Evolutionary conservation across 2,113 vertebrate species (phyloP).

Genomic region (Ovibos moschatus): DNA sequence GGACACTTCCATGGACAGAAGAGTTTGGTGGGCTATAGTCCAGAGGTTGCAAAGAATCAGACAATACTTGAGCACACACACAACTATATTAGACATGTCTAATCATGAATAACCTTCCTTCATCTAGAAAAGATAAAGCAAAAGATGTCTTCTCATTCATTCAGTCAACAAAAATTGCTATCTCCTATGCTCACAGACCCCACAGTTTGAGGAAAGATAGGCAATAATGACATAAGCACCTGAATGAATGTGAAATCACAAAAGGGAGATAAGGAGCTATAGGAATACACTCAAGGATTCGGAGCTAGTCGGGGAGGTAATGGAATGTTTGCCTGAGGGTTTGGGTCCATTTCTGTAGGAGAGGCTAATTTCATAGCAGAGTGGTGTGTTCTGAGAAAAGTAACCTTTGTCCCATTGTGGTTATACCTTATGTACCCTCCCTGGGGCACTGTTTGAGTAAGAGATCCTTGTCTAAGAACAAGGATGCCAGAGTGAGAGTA

Average conservation of each 20-base stretch:
- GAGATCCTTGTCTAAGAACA: neutral
- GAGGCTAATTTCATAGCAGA: neutral
- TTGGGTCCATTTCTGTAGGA: neutral
- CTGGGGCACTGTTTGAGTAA: neutral
- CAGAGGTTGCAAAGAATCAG: neutral
- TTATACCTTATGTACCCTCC: neutral
- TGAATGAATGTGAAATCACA: neutral
- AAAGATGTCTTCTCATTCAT: neutral
- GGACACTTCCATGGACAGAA: neutral
- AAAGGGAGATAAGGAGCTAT: neutral
- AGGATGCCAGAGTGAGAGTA: neutral
- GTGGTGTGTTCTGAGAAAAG: neutral
- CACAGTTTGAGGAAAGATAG: neutral
- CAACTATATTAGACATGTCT: neutral
- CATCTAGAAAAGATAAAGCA: constrained; percentile 18
- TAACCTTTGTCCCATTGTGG: neutral
- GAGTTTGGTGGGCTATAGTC: neutral
- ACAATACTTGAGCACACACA: neutral
- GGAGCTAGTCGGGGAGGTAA: neutral
- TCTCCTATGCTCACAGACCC: neutral
- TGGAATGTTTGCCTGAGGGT: neutral
- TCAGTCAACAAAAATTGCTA: neutral
- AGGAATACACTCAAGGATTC: neutral
- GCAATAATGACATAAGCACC: neutral
- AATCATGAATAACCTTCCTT: constrained; percentile 44